phyloP scores from a whole-genome alignment of 2,888 invertebrate species.

The Acanthosepion esculentum region DNA sequence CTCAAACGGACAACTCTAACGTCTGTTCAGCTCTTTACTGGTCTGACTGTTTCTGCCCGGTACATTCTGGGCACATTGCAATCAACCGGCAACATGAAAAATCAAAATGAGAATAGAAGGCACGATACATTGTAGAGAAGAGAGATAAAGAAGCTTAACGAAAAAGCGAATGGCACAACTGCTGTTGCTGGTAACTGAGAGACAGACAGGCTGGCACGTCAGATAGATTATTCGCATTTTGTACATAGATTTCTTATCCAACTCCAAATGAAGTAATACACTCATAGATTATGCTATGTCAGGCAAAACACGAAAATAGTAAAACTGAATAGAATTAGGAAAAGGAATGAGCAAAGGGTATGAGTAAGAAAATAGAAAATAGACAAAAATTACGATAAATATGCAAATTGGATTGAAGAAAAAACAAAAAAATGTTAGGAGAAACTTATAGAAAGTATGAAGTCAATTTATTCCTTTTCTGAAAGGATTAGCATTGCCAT shows the following conservation, averaged over 20 bases:
- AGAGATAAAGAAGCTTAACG: neutral
- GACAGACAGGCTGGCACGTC: neutral
- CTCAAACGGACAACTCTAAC: neutral
- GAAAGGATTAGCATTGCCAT: neutral
- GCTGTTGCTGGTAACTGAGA: neutral
- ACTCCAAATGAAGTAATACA: neutral
- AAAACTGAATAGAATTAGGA: neutral
- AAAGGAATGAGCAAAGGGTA: neutral
- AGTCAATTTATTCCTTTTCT: neutral
- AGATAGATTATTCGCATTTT: neutral
- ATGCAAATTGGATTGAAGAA: neutral
- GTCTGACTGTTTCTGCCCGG: neutral
- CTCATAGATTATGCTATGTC: neutral
- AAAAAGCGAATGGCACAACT: neutral
- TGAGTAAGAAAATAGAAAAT: neutral
- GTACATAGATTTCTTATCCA: neutral
- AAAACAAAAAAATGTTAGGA: neutral
- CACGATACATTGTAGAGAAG: neutral
- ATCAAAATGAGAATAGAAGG: neutral
- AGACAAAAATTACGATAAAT: neutral
- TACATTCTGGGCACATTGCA: neutral
- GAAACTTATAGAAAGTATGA: neutral
- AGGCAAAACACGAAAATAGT: neutral
- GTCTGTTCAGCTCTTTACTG: neutral
- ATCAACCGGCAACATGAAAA: conserved; percentile 7